phyloP scores from a whole-genome alignment of 2,797 vertebrate species.

The Poliocrania exsul region DNA sequence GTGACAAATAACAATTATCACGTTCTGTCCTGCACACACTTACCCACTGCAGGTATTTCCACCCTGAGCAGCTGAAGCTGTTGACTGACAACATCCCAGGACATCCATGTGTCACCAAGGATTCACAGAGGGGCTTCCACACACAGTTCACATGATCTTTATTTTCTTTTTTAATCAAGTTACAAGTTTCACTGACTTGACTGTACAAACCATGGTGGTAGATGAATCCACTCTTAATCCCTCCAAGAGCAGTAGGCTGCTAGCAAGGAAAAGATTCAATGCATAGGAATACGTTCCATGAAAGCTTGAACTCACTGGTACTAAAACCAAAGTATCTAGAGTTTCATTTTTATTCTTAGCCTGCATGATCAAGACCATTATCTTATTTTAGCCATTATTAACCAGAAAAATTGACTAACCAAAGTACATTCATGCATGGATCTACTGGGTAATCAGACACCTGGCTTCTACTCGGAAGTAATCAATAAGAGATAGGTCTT shows the following conservation, averaged over 20 bases:
- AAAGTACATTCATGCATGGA: background rate
- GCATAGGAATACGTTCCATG: background rate
- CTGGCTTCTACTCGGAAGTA: background rate
- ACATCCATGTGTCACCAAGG: accelerated
- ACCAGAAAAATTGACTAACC: background rate
- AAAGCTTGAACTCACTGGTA: background rate
- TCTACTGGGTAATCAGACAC: background rate
- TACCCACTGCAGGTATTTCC: background rate
- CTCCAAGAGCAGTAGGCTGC: background rate
- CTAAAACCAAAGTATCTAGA: background rate
- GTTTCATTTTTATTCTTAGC: background rate
- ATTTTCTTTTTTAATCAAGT: background rate
- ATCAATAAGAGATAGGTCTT: background rate
- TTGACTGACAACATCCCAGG: background rate
- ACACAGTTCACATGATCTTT: background rate
- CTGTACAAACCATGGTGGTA: background rate
- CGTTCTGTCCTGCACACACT: background rate
- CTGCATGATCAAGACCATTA: background rate
- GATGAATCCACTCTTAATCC: background rate
- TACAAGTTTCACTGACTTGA: background rate
- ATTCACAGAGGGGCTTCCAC: background rate
- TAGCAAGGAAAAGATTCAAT: background rate
- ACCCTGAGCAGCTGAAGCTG: background rate
- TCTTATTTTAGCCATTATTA: background rate
- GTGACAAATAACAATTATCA: background rate